Base-by-base conservation (phyloP, 1,140 invertebrate species). In the Drosophila rufa region DNA sequence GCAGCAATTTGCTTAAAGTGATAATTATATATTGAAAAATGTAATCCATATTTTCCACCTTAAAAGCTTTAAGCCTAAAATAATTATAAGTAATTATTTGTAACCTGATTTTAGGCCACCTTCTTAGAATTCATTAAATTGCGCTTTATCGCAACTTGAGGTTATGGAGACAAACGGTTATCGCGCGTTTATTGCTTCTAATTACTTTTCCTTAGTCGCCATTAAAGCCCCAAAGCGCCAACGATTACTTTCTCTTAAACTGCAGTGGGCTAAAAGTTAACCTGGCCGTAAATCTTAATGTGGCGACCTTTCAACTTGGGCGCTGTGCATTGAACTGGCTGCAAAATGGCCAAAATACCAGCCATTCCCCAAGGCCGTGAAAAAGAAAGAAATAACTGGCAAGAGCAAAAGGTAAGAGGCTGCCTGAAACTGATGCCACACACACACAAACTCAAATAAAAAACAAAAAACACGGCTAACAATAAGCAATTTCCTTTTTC, bases 401-500 rank as follows among this genome's bases (percentile, higher is more conserved):
- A 42, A 12, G 38, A 12, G 51, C 59, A 65, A 86, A 79, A 79
- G 69, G 61, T 61, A 68, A 43, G 15, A 12, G 22, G 51, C 33
- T 38, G 69, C 53, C 68, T 78, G 79, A 75, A 74, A 64, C 74
- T 80, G 64, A 76, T 55, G 59, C 59, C 33, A 40, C 17, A 17
- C 19, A 38, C 42, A 43, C 48, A 51, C 12, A 55, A 4, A 38
- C 42, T n/a, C 25, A 30, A 7, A 55, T 3, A 38, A 55, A 55
- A 55, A 36, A 55, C 6, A 51, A 51, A 51, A 33, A 17, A 33
- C 33, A 48, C 15, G 30, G 42, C 53, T 64, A 46, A 71, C 58
- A 71, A 65, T 51, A 79, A 73, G 76, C 60, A 80, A 87, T 89
- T 89, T 87, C 80, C 76, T 77, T 82, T 82, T 83, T 47, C 64